Conservation (phyloP, 1,140 invertebrate genomes). For the Bombus consobrinus region DNA sequence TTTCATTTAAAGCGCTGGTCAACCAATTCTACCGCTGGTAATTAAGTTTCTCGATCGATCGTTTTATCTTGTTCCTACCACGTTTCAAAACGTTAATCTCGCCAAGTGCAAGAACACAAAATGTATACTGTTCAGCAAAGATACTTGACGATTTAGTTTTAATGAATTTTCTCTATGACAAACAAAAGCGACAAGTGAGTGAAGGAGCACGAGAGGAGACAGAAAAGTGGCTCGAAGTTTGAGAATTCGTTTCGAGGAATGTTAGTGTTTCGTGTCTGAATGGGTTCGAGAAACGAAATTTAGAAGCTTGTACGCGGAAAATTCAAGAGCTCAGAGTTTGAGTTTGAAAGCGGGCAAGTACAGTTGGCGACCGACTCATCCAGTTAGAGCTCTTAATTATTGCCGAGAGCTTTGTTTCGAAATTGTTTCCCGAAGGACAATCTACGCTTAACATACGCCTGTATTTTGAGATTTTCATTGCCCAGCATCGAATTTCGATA, state of each 20-base stretch:
- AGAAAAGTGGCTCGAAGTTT: background rate
- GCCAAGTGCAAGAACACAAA: background rate
- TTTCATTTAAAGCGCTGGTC: conserved; percentile 36
- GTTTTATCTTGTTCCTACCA: background rate
- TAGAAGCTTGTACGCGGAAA: background rate
- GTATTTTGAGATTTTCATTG: background rate
- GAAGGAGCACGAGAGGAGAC: background rate
- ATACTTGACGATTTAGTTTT: background rate
- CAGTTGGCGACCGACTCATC: background rate
- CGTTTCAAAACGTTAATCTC: conserved; percentile 1
- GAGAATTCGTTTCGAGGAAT: background rate
- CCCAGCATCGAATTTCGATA: background rate
- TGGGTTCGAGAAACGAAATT: conserved; percentile 4
- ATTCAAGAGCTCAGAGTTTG: background rate
- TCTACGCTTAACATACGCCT: background rate
- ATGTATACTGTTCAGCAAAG: background rate
- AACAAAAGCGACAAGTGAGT: background rate
- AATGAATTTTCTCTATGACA: background rate
- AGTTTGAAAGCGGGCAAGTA: background rate
- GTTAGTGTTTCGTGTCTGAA: background rate
- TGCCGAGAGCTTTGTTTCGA: background rate
- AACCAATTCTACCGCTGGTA: conserved; percentile 44
- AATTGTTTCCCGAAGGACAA: background rate
- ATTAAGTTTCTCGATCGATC: conserved; percentile 43
- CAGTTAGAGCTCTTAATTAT: background rate